These are phyloP conservation scores for Thumatha senex DNA, from an alignment of 2,888 invertebrate species.

Conservation along the genomic window DNA sequence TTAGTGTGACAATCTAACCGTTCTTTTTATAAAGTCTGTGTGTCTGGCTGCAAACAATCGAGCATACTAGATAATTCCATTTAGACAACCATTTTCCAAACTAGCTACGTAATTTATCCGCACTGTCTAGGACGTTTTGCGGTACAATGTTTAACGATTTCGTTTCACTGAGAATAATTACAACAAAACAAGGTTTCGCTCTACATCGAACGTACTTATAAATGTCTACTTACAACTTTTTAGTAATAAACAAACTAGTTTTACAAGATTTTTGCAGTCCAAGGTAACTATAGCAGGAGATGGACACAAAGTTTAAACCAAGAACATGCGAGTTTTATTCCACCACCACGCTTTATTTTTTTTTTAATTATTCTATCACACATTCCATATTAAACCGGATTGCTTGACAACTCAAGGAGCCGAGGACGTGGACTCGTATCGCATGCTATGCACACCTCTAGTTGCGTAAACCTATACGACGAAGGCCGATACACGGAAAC, in stretches of 20 bases:
- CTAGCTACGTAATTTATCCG: conserved; percentile 11
- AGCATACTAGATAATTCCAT: too few species aligned
- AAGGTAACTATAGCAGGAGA: conserved; percentile 25
- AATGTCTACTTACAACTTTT: conserved; percentile 38
- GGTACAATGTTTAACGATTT: conserved; percentile 5
- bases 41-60: too few species aligned
- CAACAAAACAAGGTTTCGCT: conserved; percentile 23
- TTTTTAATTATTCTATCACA: too few species aligned
- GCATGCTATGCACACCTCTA: conserved; percentile 50
- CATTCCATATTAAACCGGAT: conserved; percentile 18
- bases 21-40: too few species aligned
- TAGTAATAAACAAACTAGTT: conserved; percentile 42
- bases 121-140: conserved; percentile 11
- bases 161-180: conserved; percentile 15
- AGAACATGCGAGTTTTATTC: neutral
- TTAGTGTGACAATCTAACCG: too few species aligned
- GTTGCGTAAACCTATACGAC: conserved; percentile 51
- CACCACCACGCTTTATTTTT: neutral
- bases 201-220: conserved; percentile 23
- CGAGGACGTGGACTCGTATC: conserved; percentile 37
- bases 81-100: too few species aligned
- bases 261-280: conserved; percentile 35
- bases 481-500: conserved; percentile 68
- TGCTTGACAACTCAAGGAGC: conserved; percentile 33
- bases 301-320: conserved; percentile 1